Percentiles rank a stretch among this genome's conserved stretches.
These are phyloP conservation scores for Eupristina koningsbergeri DNA, from an alignment of 1,140 invertebrate species.

Conservation along the genomic window DNA sequence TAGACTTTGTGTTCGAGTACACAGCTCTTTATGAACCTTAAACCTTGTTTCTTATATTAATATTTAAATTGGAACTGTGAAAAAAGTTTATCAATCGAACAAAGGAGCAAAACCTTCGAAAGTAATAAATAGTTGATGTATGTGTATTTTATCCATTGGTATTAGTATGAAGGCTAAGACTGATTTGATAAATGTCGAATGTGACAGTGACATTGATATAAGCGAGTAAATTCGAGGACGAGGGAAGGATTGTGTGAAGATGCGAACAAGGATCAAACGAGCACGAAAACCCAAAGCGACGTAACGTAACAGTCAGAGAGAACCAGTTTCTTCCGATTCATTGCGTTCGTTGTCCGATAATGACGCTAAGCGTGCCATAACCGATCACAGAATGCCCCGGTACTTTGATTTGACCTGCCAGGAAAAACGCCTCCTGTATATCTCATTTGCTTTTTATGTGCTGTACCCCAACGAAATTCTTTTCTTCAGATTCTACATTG, in stretches of 20 bases:
- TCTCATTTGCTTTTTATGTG: too few species aligned
- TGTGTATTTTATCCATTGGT: too few species aligned
- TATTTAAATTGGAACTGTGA: too few species aligned
- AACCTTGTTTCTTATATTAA: too few species aligned
- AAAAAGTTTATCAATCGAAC: too few species aligned
- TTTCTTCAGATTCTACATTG: too few species aligned
- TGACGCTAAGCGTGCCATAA: conserved; percentile 69
- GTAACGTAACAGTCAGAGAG: conserved; percentile 68
- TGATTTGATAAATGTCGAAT: conserved; percentile 18
- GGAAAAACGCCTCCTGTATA: conserved; percentile 16
- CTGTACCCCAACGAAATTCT: too few species aligned
- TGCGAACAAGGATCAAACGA: conserved; percentile 25
- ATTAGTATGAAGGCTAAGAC: neutral
- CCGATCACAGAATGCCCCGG: conserved; percentile 36
- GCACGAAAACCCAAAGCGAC: conserved; percentile 64
- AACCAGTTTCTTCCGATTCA: conserved; percentile 74
- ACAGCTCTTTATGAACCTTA: too few species aligned
- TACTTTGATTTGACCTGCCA: neutral
- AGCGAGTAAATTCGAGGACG: neutral
- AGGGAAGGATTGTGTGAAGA: neutral
- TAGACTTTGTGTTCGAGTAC: too few species aligned
- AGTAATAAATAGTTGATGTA: too few species aligned
- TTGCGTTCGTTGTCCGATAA: conserved; percentile 75
- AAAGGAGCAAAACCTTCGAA: too few species aligned
- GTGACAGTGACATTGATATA: conserved; percentile 19